Evolutionary conservation across 2,797 vertebrate species (phyloP), one percentile per base, ranked within the genome.

Genomic region (Nyctibius grandis): DNA sequence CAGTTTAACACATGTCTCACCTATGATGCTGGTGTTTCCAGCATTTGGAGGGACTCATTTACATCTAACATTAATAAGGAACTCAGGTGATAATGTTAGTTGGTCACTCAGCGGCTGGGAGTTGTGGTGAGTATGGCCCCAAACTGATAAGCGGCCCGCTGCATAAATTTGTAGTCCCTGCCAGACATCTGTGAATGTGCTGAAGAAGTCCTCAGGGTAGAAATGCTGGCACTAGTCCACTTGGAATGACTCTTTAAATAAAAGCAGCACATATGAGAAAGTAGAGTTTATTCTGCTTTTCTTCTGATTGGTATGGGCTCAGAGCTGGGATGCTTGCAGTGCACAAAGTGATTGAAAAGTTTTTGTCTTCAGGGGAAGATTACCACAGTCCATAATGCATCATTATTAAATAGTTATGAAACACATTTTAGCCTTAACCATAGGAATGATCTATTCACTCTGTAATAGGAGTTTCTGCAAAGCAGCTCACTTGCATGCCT

Each of bases 121-220:
- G 25, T 80, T 70, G 44, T 57, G 57, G 12, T 79, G 38, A 95
- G 72, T 69, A 64, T n/a, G 59, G 67, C 54, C 67, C 59, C n/a
- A 77, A 80, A 68, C 59, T 88, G 50, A 74, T 77, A 42, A 87
- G 47, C 0, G 0, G 34, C 36, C 50, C 56, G 67, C 65, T 75
- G 72, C 73, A 56, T 69, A 81, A 67, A 59, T 78, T 64, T 91
- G 17, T 75, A 95, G 85, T 92, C 69, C 95, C 74, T 97, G 83
- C 61, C 90, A 97, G 96, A 95, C 96, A 96, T 97, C 95, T 98
- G 94, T 91, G 92, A 95, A 91, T 85, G 88, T 47, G 65, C 42
- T 84, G 75, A 88, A 94, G 83, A 88, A 95, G 85, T 79, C 94
- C 91, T 89, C 79, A 84, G 96, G 96, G 91, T 87, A 95, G 79